Base-by-base conservation (phyloP, 2,888 invertebrate species). In the Rotaria sp. region DNA sequence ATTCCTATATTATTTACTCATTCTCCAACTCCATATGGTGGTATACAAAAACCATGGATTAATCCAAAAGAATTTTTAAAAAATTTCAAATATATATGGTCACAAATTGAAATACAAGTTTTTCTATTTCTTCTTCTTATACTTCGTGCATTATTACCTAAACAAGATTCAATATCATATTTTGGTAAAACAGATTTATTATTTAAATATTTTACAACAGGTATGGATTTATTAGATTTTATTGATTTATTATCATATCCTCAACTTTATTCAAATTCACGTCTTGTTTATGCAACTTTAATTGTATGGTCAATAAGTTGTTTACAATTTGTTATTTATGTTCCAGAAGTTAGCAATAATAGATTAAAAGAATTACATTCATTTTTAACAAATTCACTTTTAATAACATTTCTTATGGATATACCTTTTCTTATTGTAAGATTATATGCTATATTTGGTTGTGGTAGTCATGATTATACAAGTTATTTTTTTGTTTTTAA, bases 131-230 rank as follows among this genome's bases (percentile, higher is more conserved):
- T 86, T 26, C 84, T 86, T 45, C 84, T 86, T 30, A 57, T 86
- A 30, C 84, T 86, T 55, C 74, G 86, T 84, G 84, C 84, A 52
- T 41, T 86, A 52, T 52, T 86, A 24, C 86, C 86, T 24, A 86
- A 86, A 52, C 84, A 84, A 26, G 35, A 41, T 50, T 67, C 67
- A 0, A 38, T 86, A n/a, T 84, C 84, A 18, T 84, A 52, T 50
- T 74, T 84, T 50, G 86, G 86, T 55, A 50, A 84, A 35, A 59
- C 86, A 24, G 85, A 86, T 13, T 41, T 86, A 35, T 74, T 86
- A 67, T 86, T 86, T 35, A 86, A 86, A 45, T 86, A 86, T 57
- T 86, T 86, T 75, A 85, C 86, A 35, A 85, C 84, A 15, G 84
- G 84, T 21, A 84, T 84, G 52, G 86, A 86, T 38, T 74, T 85